A percentile compares a stretch with the other conserved stretches of the same genome.
Conservation (phyloP, 2,888 invertebrate species). For the Caenorhabditis sp. region DNA sequence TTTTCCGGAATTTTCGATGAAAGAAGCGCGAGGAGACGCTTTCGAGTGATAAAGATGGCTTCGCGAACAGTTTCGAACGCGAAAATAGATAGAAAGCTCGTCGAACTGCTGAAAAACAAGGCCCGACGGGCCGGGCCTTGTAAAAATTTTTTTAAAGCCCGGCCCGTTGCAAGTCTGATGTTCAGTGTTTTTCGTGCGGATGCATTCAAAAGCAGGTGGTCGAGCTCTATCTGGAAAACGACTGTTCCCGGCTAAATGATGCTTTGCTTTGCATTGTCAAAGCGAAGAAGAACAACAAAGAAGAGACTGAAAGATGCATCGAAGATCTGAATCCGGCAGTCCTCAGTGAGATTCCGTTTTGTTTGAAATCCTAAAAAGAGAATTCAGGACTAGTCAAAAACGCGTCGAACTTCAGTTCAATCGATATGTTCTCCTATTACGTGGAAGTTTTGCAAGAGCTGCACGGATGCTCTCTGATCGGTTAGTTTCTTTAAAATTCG, state of each 20-base stretch:
- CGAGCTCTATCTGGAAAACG: constrained; percentile 10
- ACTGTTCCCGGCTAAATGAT: constrained; percentile 10
- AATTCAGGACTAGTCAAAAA: constrained; percentile 13
- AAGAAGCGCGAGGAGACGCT: too few relatives aligned
- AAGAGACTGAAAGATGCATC: too few relatives aligned
- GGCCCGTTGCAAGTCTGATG: neutral
- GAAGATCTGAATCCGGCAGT: neutral
- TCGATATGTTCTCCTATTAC: constrained; percentile 25
- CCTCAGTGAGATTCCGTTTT: neutral
- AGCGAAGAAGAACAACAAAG: too few relatives aligned
- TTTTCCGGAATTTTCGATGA: too few relatives aligned
- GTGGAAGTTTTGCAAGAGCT: constrained; percentile 21
- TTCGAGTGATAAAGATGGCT: too few relatives aligned
- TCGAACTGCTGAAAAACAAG: too few relatives aligned
- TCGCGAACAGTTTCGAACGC: too few relatives aligned
- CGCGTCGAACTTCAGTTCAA: neutral
- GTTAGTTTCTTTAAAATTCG: too few relatives aligned
- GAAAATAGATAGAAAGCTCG: too few relatives aligned
- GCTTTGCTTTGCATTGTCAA: constrained; percentile 12
- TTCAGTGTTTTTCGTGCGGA: constrained; percentile 38
- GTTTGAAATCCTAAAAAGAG: too few relatives aligned
- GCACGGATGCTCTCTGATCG: constrained; percentile 14
- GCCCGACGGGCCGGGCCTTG: too few relatives aligned
- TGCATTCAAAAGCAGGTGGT: constrained; percentile 30
- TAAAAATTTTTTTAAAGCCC: neutral